Evolutionary conservation across 2,888 invertebrate species (phyloP).

Genomic region (Campoplex capitator): DNA sequence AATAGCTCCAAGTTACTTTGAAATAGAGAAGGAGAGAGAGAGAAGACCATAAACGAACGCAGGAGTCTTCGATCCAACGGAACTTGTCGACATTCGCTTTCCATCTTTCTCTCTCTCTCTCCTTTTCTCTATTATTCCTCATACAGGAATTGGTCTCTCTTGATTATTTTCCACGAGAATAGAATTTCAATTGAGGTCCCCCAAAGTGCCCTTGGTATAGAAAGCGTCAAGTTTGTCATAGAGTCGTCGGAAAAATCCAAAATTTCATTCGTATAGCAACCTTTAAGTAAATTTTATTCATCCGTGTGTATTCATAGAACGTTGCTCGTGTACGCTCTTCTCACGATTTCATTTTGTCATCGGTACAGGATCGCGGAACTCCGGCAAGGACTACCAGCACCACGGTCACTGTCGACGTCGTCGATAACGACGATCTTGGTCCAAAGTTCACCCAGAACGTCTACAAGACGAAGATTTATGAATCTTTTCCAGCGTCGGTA

Average conservation of each 20-base stretch:
- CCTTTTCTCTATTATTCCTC: background rate
- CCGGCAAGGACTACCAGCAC: constrained; percentile 91
- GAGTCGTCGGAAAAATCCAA: constrained; percentile 8
- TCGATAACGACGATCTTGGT: constrained; percentile 92
- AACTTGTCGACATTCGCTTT: constrained; percentile 52
- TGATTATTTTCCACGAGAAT: constrained; percentile 64
- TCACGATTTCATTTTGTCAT: background rate
- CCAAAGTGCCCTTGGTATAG: background rate
- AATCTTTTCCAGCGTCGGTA: constrained; percentile 93
- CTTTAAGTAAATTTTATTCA: constrained; percentile 6
- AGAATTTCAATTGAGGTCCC: constrained; percentile 62
- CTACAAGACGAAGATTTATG: constrained; percentile 92
- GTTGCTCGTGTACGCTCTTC: background rate
- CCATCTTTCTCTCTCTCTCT: constrained; percentile 1
- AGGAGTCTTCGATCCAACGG: constrained; percentile 41
- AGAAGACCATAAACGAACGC: constrained; percentile 60
- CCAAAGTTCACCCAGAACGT: constrained; percentile 93
- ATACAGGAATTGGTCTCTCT: background rate
- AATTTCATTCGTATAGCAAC: constrained; percentile 6
- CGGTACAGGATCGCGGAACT: constrained; percentile 91
- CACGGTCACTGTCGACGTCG: constrained; percentile 89
- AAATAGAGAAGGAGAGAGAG: background rate
- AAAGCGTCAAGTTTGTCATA: background rate
- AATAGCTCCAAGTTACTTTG: constrained; percentile 38
- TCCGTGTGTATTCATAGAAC: background rate